phyloP scores from a whole-genome alignment of 2,888 invertebrate genomes.

The Agrotis ipsilon region DNA sequence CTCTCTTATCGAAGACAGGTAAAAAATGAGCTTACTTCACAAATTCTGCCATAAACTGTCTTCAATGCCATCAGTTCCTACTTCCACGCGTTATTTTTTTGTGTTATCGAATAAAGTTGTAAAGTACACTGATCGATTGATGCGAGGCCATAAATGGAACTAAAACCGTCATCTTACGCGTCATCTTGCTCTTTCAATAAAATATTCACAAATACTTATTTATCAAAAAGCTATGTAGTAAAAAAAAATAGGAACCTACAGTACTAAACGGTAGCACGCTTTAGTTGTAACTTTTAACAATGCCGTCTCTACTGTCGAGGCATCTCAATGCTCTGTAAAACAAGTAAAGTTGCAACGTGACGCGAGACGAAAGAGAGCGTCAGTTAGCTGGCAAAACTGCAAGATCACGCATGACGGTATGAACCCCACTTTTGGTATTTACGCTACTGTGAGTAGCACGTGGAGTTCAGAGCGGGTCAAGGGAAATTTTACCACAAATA shows the following conservation, averaged over 20 bases:
- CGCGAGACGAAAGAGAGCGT: slow-evolving; percentile 59
- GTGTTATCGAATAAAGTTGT: no score
- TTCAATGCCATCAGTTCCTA: background rate
- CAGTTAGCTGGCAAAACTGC: slow-evolving; percentile 56
- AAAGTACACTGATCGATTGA: background rate
- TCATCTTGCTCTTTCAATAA: background rate
- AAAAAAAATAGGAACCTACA: no score
- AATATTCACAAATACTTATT: background rate
- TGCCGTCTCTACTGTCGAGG: background rate
- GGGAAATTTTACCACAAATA: slow-evolving; percentile 53
- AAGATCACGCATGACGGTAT: slow-evolving; percentile 59
- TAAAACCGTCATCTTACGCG: background rate
- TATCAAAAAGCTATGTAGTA: background rate
- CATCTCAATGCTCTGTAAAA: background rate
- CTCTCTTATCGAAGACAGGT: no score
- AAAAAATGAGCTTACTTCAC: no score
- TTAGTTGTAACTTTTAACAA: no score
- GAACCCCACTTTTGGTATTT: slow-evolving; percentile 54
- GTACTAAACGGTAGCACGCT: no score
- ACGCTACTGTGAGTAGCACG: slow-evolving; percentile 64
- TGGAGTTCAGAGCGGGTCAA: slow-evolving; percentile 62
- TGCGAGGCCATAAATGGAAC: background rate
- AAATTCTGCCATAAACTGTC: background rate
- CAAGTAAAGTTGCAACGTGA: slow-evolving; percentile 66
- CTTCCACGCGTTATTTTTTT: background rate